Percentiles rank a stretch among this genome's conserved stretches.
These are phyloP conservation scores for Papilio aristodemus DNA, from an alignment of 1,140 invertebrate genomes.

Conservation along the genomic window DNA sequence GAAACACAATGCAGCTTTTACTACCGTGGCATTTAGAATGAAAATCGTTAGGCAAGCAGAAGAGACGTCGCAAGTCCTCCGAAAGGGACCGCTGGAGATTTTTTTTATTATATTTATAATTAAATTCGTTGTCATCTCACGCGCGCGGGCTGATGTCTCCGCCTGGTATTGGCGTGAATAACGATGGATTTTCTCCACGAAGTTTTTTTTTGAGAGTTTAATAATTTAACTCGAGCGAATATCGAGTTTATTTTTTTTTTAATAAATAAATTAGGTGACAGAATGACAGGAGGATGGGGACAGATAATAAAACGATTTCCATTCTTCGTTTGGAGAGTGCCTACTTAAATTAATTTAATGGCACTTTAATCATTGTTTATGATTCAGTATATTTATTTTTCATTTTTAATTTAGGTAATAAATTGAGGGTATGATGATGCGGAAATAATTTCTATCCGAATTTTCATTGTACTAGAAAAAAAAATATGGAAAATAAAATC, in stretches of 20 bases:
- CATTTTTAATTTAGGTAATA: background rate
- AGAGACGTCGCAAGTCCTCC: slow-evolving; percentile 46
- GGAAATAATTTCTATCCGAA: background rate
- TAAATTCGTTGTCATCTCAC: slow-evolving; percentile 78
- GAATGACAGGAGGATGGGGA: slow-evolving; percentile 28
- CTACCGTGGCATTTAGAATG: slow-evolving; percentile 39
- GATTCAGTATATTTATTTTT: background rate
- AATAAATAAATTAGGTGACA: slow-evolving; percentile 37
- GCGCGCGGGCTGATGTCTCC: slow-evolving; percentile 65
- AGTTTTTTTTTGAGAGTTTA: slow-evolving; percentile 66
- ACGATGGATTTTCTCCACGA: slow-evolving; percentile 60
- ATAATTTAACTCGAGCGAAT: slow-evolving; percentile 55
- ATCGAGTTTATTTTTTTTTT: slow-evolving; percentile 37
- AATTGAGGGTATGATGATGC: background rate
- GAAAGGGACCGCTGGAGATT: slow-evolving; percentile 69
- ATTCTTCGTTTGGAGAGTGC: background rate
- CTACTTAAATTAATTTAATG: slow-evolving; percentile 19
- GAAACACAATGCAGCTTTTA: slow-evolving; percentile 30
- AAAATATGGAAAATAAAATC: too few species aligned
- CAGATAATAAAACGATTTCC: slow-evolving; percentile 27
- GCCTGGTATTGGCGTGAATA: slow-evolving; percentile 76
- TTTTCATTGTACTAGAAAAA: background rate
- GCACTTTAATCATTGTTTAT: slow-evolving; percentile 1
- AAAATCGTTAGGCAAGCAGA: slow-evolving; percentile 43
- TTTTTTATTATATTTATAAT: slow-evolving; percentile 80